These are phyloP conservation scores for Apantesis nais DNA, from an alignment of 2,888 invertebrate species.

Conservation along the genomic window DNA sequence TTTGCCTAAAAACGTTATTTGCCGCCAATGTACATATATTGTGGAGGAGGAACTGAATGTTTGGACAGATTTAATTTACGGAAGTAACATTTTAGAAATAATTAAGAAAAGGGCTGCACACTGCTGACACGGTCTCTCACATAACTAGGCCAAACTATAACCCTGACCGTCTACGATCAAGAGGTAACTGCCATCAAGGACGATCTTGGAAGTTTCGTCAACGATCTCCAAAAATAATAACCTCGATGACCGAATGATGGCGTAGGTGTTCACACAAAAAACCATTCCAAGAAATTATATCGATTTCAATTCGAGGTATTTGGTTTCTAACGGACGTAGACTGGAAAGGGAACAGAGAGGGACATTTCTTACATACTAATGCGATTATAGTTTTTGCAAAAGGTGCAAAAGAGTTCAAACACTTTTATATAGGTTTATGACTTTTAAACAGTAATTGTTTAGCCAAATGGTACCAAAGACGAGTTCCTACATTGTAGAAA, in stretches of 20 bases:
- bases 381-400: constrained; percentile 9
- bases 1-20: too few relatives aligned
- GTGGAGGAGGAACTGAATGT: neutral
- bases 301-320: constrained; percentile 14
- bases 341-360: constrained; percentile 19
- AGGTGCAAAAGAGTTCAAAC: constrained; percentile 14
- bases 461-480: neutral
- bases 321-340: constrained; percentile 15
- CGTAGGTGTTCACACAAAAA: neutral
- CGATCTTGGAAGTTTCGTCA: neutral
- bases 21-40: too few relatives aligned
- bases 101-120: neutral
- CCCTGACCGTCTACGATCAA: neutral
- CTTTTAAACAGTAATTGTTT: constrained; percentile 12
- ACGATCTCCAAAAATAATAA: neutral
- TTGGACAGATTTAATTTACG: neutral
- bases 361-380: constrained; percentile 19
- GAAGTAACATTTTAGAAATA: neutral
- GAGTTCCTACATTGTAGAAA: neutral
- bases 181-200: neutral
- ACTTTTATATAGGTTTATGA: constrained; percentile 24
- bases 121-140: neutral
- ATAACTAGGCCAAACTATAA: neutral
- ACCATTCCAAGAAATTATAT: constrained; percentile 9
- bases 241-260: neutral